Evolutionary conservation across 2,888 invertebrate genomes (phyloP), one percentile per base, ranked within the genome.

Genomic region (Lasioglossum lativentre): DNA sequence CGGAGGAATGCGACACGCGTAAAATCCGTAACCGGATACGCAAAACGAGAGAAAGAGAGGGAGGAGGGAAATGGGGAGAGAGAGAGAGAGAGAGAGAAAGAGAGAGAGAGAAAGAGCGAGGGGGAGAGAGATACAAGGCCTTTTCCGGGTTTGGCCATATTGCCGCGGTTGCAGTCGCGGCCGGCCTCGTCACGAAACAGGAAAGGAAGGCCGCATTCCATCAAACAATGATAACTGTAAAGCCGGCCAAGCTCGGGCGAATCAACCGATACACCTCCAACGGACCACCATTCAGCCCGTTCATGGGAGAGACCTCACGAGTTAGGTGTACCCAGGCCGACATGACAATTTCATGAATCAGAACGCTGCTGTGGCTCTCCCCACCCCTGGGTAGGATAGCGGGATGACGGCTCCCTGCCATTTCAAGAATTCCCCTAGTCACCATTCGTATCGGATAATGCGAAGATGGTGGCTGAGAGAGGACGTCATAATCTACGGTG

Each of bases 171-270:
- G 78, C 56, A 34, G 77, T 78, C 76, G 63, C 27, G 45, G 66
- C 66, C 52, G 52, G 74, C 87, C 71, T 80, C 73, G 82, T 52
- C 79, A 66, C 45, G 80, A 80, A 84, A 86, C 86, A 81, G 86
- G 84, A 88, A 89, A 89, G 87, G 88, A 91, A 90, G 91, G 90
- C 88, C 89, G 92, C 90, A 90, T 92, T 92, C 90, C 91, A 75
- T 86, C 86, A 83, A 88, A 89, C 90, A 91, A 89, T 89, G 91
- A 91, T 92, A 92, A 92, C 92, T 91, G 92, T 92, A 91, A 89
- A 92, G 78, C 68, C 73, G 30, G 10, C 23, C 23, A 12, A 38
- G 38, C 38, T 73, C 23, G 40, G 45, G 59, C 82, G 75, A 80
- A 85, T 78, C 75, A 83, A 75, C 68, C 70, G 68, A 79, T 79